Base-by-base conservation (phyloP, 2,113 vertebrate species). In the Ailurus styani region DNA sequence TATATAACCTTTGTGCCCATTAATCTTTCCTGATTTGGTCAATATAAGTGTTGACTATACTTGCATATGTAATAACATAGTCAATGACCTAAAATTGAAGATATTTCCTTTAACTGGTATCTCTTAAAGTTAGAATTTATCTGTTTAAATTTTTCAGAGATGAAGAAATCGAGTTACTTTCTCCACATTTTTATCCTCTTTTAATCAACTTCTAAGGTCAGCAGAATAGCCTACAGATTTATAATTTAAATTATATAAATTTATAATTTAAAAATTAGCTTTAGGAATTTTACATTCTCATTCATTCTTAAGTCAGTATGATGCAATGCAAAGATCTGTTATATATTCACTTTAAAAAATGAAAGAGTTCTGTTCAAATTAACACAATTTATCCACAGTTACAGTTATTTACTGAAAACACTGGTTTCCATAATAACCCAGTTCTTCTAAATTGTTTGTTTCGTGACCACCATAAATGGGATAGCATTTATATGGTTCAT, bases 201-300 rank as follows among this genome's bases (percentile, higher is more conserved):
- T 87, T 83, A 89, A 94, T 87, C 86, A 96, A 87, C 23, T 84
- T 91, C 83, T 94, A 86, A 93, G 72, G 20, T 54, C 25, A 90
- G 21, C 3, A 81, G 18, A 57, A 89, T 47, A 60, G n/a, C 34
- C 45, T 72, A 73, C 27, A 86, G 50, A 82, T 57, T 78, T 57
- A 50, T 37, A 95, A 83, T 75, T 47, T 47, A 75, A 29, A 45
- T 45, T 75, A 47, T 47, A 47, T 47, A 77, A 77, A 47, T 31
- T 47, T 17, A 47, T 91, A 60, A 79, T 83, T 94, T 83, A 62
- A 87, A 96, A 96, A 92, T 94, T 92, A 81, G 34, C 57, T 96
- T 70, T 87, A 95, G 42, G 62, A 86, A 95, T 73, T 91, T 94
- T 82, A 97, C 21, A 88, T 95, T 87, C 88, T 96, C 47, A 90